Evolutionary conservation across 1,140 invertebrate species (phyloP), one percentile per base, ranked within the genome.

Genomic region (Solen grandis): DNA sequence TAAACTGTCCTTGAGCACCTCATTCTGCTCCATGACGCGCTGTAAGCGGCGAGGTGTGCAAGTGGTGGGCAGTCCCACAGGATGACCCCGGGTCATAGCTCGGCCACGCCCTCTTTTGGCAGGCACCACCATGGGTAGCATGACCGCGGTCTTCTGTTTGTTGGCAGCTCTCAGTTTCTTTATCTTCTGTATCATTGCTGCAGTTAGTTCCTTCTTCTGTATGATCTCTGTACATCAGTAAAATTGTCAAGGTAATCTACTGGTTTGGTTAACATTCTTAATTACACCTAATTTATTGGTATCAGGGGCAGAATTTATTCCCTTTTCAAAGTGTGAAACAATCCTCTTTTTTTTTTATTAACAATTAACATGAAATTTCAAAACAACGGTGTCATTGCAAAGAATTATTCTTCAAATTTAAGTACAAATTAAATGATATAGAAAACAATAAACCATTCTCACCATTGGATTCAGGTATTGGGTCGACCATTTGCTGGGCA

Each of bases 61-160:
- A 60, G 41, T 84, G 5, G 81, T 65, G 19, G 81, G 81, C 52
- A 86, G 36, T 13, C 79, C 72, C 87, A 82, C 92, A 85, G 83
- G 89, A 84, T 35, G 90, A 35, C 86, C 90, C 27, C 88, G 57
- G 31, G 77, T 68, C 90, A 82, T 92, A 85, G 83, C 89, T 85
- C 31, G 89, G 31, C 86, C 90, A 25, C 88, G 79, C 41, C 79
- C 77, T 55, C 91, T 88, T 77, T 88, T 90, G 46, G 88, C 90
- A 29, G 91, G 91, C 55, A 92, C 90, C 27, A 91, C 89, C 33
- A 93, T 92, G 78, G 93, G 93, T 65, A 94, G 81, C 77, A 93
- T 88, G 70, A 94, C 93, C 35, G 87, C 79, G 77, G 91, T 93
- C 82, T 93, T 94, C 36, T 90, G 88, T 70, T 90, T 92, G 50